A percentile compares a stretch with the other conserved stretches of the same genome.
Evolutionary conservation across 2,797 vertebrate species (phyloP).

Genomic region (Poecilia velifera): DNA sequence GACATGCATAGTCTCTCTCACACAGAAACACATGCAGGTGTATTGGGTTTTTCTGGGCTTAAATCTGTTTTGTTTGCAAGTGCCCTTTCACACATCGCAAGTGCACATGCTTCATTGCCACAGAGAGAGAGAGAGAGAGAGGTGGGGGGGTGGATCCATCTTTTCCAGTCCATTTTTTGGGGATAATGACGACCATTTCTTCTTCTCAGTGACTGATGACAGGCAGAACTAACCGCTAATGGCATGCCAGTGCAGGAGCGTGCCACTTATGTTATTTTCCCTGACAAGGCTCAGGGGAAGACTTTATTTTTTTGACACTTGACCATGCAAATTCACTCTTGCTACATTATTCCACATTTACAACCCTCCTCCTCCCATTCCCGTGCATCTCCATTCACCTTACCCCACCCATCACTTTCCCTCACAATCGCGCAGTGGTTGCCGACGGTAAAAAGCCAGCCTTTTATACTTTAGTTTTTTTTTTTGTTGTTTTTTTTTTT

Average conservation of each 20-base stretch:
- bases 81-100: slow-evolving; percentile 45
- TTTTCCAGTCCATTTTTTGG: slow-evolving; percentile 72
- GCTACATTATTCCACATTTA: slow-evolving; percentile 99
- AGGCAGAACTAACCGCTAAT: slow-evolving; percentile 97
- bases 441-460: slow-evolving; percentile 83
- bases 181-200: slow-evolving; percentile 95
- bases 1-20: background rate
- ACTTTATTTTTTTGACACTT: slow-evolving; percentile 99
- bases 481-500: background rate
- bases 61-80: slow-evolving; percentile 47
- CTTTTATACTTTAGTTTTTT: slow-evolving; percentile 31
- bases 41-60: slow-evolving; percentile 42
- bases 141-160: slow-evolving; percentile 73
- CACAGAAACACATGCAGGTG: slow-evolving; percentile 34
- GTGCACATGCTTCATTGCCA: slow-evolving; percentile 64
- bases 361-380: slow-evolving; percentile 78
- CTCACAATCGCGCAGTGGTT: slow-evolving; percentile 66
- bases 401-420: slow-evolving; percentile 40
- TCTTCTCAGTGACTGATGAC: slow-evolving; percentile 92
- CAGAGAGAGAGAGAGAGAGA: slow-evolving; percentile 43
- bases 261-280: slow-evolving; percentile 96
- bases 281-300: slow-evolving; percentile 98
- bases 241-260: slow-evolving; percentile 93
- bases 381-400: slow-evolving; percentile 59
- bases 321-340: slow-evolving; percentile 99